Conservation (phyloP, 2,888 invertebrate genomes). For the Geophilus truncorum region DNA sequence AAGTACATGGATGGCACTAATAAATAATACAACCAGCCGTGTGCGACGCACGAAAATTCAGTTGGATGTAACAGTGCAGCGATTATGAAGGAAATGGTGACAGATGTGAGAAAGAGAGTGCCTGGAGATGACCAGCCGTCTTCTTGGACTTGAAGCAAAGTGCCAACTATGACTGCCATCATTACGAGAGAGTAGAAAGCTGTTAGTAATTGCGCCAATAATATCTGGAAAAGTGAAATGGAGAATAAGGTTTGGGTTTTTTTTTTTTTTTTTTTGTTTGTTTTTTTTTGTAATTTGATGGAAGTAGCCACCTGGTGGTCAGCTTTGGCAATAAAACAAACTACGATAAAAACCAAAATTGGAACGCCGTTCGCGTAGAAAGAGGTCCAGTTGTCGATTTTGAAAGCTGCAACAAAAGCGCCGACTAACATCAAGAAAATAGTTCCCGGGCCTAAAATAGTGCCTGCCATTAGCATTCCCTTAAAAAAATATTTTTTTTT, state of each 20-base stretch:
- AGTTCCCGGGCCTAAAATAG: constrained; percentile 93
- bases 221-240: background rate
- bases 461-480: constrained; percentile 89
- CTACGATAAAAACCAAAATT: constrained; percentile 81
- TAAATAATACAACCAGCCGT: constrained; percentile 75
- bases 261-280: background rate
- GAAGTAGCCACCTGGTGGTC: constrained; percentile 91
- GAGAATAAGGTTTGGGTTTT: too few relatives aligned
- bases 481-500: background rate
- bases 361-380: constrained; percentile 92
- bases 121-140: constrained; percentile 57
- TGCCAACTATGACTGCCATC: constrained; percentile 46
- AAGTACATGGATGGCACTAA: constrained; percentile 94
- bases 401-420: constrained; percentile 95
- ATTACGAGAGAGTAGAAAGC: constrained; percentile 46
- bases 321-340: constrained; percentile 89
- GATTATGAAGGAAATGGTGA: constrained; percentile 58
- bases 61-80: constrained; percentile 68
- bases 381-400: constrained; percentile 93
- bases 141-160: constrained; percentile 40
- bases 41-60: constrained; percentile 66
- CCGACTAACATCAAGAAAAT: constrained; percentile 99
- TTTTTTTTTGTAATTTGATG: too few relatives aligned
- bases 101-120: constrained; percentile 73
- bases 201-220: constrained; percentile 29